Evolutionary conservation across 2,888 invertebrate genomes (phyloP), one percentile per base, ranked within the genome.

Genomic region (Onthophagus sagittarius): DNA sequence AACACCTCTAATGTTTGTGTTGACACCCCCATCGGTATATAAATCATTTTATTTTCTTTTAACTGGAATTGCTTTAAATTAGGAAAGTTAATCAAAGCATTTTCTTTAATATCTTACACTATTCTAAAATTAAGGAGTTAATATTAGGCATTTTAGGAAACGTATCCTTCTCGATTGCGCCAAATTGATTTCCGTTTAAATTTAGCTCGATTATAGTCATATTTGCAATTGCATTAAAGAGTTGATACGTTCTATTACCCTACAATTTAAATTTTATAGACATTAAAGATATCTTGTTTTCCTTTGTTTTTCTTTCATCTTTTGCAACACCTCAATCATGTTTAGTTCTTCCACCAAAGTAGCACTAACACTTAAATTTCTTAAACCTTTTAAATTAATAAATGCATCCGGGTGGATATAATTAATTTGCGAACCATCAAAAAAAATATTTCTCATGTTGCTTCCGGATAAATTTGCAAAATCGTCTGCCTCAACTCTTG

Each of bases 71-170:
- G 86, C 79, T 85, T 86, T 0, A 90, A 82, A 69, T 87, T 87
- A 0, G 89, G 88, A 77, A 90, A 85, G 67, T 85, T 85, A 14
- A 80, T 80, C 76, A 90, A 89, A 0, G 89, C 86, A 67, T 87
- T 83, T 0, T 85, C 79, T 0, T 86, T 86, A 63, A 91, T 85
- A 87, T 85, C 0, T 86, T 83, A 0, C 89, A 87, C 79, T 87
- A 87, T 71, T 88, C 85, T 64, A 92, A 83, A 81, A 91, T 89
- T 63, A 92, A 79, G 0, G 87, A 77, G 78, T 87, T 85, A 71
- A 91, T 82, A 74, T 88, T 87, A 0, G 85, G 82, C 89, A 90
- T 90, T 63, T 72, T 73, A 0, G 90, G 89, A 79, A 90, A 90
- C 3, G 84, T 82, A 13, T 86, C 83, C 7, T 86, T 84, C 9